Percentiles rank a stretch among this genome's conserved stretches.
Conservation (phyloP, 2,888 invertebrate species). For the Lamellibrachia satsuma region DNA sequence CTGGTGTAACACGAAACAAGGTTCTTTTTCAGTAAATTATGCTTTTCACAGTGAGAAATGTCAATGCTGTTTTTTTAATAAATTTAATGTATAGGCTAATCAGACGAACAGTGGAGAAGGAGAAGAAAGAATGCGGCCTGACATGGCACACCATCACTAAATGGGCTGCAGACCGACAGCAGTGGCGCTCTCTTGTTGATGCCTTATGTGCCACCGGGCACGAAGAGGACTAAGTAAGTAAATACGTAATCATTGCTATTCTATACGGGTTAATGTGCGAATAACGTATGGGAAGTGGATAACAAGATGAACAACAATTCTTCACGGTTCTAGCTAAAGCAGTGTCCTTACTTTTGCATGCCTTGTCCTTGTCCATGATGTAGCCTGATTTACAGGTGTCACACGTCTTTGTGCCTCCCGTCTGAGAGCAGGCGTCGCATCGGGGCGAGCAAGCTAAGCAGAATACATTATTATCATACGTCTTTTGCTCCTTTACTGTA, state of each 20-base stretch:
- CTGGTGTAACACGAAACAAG: background rate
- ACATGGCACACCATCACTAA: no score
- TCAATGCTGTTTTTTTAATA: background rate
- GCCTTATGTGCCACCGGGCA: no score
- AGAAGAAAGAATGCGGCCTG: no score
- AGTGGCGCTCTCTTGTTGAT: no score
- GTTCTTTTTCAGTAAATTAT: background rate
- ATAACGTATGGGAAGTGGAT: no score
- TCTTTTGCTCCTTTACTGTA: no score
- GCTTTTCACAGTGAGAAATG: background rate
- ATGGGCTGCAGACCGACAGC: no score
- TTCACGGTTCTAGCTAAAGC: background rate
- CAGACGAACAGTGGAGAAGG: no score
- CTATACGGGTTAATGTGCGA: no score
- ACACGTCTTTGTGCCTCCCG: constrained; percentile 4
- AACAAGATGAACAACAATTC: background rate
- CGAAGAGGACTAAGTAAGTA: no score
- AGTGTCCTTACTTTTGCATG: constrained; percentile 19
- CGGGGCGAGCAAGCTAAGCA: constrained; percentile 17
- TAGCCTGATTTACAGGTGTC: background rate
- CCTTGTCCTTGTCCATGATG: constrained; percentile 18
- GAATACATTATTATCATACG: background rate
- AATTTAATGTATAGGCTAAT: background rate
- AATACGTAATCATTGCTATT: no score
- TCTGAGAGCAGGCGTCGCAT: constrained; percentile 7